Evolutionary conservation across 2,113 vertebrate species (phyloP).

Genomic region (Mobula birostris): DNA sequence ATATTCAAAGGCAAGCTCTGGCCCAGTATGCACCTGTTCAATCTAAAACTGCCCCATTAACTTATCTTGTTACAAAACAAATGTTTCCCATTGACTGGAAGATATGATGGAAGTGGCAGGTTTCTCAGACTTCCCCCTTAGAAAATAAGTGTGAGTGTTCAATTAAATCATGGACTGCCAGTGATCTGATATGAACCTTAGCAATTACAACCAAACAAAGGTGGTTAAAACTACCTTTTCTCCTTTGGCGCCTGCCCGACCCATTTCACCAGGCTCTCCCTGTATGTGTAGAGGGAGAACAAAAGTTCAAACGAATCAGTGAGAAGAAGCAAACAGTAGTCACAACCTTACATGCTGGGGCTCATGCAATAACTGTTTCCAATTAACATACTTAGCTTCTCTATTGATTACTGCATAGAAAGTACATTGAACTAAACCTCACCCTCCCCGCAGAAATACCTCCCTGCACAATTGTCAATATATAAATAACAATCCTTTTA

Average conservation of each 20-base stretch:
- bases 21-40: not conserved
- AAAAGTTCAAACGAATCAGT: not conserved
- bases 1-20: not conserved
- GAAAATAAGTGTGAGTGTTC: not conserved
- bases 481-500: not conserved
- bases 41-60: not conserved
- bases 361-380: no score
- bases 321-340: no score
- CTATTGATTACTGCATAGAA: not conserved
- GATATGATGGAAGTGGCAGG: not conserved
- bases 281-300: constrained; percentile 19
- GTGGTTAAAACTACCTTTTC: constrained; percentile 42
- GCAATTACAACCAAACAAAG: not conserved
- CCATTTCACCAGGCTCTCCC: constrained; percentile 48
- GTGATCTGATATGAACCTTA: not conserved
- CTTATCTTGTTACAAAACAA: not conserved
- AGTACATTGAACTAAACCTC: not conserved
- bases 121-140: not conserved
- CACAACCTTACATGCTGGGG: not conserved
- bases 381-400: not conserved
- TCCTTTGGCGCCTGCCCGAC: constrained; percentile 45
- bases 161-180: not conserved
- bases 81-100: not conserved
- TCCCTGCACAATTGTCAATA: not conserved
- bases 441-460: not conserved